Evolutionary conservation across 2,113 vertebrate genomes (phyloP), one percentile per base, ranked within the genome.

Genomic region (Cichladusa arquata): DNA sequence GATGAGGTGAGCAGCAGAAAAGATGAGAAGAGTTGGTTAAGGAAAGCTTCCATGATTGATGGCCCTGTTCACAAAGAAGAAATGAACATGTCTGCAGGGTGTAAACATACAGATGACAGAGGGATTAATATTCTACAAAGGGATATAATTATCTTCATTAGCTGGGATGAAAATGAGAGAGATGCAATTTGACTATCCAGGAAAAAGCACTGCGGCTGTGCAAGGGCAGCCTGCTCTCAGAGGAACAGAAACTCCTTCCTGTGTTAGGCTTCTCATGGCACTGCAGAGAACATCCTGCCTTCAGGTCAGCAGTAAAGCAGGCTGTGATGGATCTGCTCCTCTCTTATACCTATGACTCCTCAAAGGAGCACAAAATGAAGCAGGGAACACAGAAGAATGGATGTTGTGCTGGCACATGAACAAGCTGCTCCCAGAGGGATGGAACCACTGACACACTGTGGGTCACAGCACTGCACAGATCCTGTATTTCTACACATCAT

Each of bases 51-150:
- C 38, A 5, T 86, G 81, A 91, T 36, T 80, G 94, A 90, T 47
- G 25, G 90, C 36, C 33, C 62, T 56, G 54, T 12, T 73, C 73
- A 44, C n/a, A 54, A 56, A 33, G 58, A 64, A 82, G 89, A 62
- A 90, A 86, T 53, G 76, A 91, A 72, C 53, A 17, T 50, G 48
- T 86, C 95, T 91, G 81, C 77, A 91, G 77, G 67, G 19, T 71
- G n/a, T 82, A 94, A 95, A 95, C 61, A 80, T 4, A 71, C 15
- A 92, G 66, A 82, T 76, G 80, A 91, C 51, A 91, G 76, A 86
- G 48, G 57, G 81, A 86, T 76, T 76, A 62, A 86, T 79, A 81
- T 58, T 26, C 80, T 71, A 71, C 92, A 82, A 45, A 92, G 44
- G 18, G 47, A 73, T 71, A 62, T 76, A 76, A 94, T 82, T 76